Conservation (phyloP, 2,797 vertebrate genomes). For the Spinibarbus caldwelli region DNA sequence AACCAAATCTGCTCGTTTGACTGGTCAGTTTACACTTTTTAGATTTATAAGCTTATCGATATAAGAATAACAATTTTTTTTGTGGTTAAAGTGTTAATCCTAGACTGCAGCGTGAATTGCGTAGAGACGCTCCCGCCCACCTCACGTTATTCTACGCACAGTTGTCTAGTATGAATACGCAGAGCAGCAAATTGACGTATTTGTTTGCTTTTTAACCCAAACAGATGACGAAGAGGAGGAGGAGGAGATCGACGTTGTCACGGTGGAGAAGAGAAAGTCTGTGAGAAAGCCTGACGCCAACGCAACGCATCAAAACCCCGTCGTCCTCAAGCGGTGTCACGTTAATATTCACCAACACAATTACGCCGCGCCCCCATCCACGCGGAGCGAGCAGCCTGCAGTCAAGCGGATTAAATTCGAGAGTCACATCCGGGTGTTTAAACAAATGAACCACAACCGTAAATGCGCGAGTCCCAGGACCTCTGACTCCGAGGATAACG, state of each 20-base stretch:
- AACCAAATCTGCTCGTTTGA: too few species aligned
- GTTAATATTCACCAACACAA: conserved; percentile 92
- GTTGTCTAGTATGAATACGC: conserved; percentile 3
- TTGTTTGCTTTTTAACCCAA: neutral
- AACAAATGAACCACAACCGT: conserved; percentile 84
- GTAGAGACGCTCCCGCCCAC: conserved; percentile 24
- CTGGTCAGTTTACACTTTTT: neutral
- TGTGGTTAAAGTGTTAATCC: conserved; percentile 37
- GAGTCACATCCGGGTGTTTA: conserved; percentile 75
- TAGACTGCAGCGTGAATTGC: too few species aligned
- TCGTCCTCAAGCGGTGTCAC: conserved; percentile 89
- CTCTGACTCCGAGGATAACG: conserved; percentile 83
- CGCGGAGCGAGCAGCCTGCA: conserved; percentile 77
- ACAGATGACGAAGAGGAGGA: conserved; percentile 61
- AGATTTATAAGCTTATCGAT: neutral
- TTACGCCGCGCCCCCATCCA: conserved; percentile 85
- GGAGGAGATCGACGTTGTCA: conserved; percentile 89
- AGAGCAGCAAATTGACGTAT: neutral
- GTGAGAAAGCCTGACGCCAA: conserved; percentile 71
- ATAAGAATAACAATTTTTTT: too few species aligned
- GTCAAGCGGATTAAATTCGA: conserved; percentile 84
- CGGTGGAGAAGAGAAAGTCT: conserved; percentile 80
- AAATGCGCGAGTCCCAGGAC: conserved; percentile 84
- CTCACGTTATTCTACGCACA: neutral
- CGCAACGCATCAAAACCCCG: conserved; percentile 78